These are phyloP conservation scores for Cloeon dipterum DNA, from an alignment of 2,888 invertebrate species.

Conservation along the genomic window DNA sequence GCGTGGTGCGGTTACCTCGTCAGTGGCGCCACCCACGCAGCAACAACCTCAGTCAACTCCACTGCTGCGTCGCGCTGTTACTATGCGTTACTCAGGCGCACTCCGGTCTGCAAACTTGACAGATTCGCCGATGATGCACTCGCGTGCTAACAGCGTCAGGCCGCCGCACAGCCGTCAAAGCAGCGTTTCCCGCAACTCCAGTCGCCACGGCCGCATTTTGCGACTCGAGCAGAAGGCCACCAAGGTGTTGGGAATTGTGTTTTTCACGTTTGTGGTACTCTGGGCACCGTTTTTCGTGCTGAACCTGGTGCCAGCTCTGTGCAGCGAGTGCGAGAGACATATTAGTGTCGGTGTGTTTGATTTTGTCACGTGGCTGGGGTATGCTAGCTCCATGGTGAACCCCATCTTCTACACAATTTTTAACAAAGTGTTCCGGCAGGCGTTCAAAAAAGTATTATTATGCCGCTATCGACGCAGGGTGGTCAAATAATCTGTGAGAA, in stretches of 20 bases:
- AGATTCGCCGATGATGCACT: neutral
- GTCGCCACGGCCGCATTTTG: slow-evolving; percentile 54
- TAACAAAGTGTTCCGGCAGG: slow-evolving; percentile 79
- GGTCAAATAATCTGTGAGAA: neutral
- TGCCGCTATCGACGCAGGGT: slow-evolving; percentile 33
- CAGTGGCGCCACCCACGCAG: slow-evolving; percentile 15
- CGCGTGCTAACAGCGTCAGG: neutral
- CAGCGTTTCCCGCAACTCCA: slow-evolving; percentile 1
- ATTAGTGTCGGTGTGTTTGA: slow-evolving; percentile 62
- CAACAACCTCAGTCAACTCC: slow-evolving; percentile 22
- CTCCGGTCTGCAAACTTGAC: neutral
- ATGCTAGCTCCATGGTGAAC: slow-evolving; percentile 85
- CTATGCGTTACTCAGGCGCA: slow-evolving; percentile 24
- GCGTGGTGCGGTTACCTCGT: neutral
- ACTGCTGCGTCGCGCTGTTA: slow-evolving; percentile 32
- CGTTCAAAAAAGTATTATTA: slow-evolving; percentile 64
- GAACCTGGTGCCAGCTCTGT: slow-evolving; percentile 66
- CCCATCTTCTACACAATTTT: slow-evolving; percentile 92
- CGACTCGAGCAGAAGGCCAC: slow-evolving; percentile 88
- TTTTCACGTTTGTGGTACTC: slow-evolving; percentile 79
- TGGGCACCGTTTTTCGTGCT: slow-evolving; percentile 93
- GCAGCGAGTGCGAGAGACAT: slow-evolving; percentile 51
- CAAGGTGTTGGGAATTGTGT: slow-evolving; percentile 82
- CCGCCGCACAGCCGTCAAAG: neutral
- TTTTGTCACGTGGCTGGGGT: slow-evolving; percentile 79